Evolutionary conservation across 2,888 invertebrate species (phyloP).

Genomic region (Lepidocyrtoides sp.): DNA sequence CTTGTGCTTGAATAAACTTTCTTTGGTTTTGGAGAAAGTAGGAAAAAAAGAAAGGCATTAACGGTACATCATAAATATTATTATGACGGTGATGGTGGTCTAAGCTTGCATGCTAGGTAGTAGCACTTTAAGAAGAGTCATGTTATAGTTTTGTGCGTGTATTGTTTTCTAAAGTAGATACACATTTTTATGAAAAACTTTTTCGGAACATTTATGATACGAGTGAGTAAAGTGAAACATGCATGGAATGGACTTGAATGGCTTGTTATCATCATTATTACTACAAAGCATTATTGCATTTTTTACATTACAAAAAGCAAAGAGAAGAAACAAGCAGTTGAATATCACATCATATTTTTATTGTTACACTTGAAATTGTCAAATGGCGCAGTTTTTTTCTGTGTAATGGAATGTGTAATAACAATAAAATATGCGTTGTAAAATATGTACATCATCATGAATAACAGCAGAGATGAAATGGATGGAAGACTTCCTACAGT

Average conservation of each 20-base stretch:
- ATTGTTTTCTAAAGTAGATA: not conserved
- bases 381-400: not conserved
- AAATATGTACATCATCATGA: not conserved
- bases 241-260: not conserved
- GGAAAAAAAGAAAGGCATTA: constrained; percentile 30
- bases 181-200: not conserved
- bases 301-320: not conserved
- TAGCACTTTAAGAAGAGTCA: too few species aligned
- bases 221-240: not conserved
- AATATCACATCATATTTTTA: constrained; percentile 11
- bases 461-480: not conserved
- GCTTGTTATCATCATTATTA: not conserved
- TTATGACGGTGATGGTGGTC: not conserved
- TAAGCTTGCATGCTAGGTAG: not conserved
- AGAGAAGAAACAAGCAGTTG: not conserved
- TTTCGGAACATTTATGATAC: not conserved
- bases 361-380: constrained; percentile 17
- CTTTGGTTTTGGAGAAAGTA: not conserved
- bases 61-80: constrained; percentile 53
- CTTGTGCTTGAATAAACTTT: not conserved
- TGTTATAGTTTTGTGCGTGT: not conserved
- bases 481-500: not conserved
- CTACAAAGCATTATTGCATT: not conserved
- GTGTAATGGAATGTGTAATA: constrained; percentile 3
- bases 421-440: not conserved